These are phyloP conservation scores for Scelioninae gen. 1 DNA, from an alignment of 2,888 invertebrate species.

Conservation along the genomic window DNA sequence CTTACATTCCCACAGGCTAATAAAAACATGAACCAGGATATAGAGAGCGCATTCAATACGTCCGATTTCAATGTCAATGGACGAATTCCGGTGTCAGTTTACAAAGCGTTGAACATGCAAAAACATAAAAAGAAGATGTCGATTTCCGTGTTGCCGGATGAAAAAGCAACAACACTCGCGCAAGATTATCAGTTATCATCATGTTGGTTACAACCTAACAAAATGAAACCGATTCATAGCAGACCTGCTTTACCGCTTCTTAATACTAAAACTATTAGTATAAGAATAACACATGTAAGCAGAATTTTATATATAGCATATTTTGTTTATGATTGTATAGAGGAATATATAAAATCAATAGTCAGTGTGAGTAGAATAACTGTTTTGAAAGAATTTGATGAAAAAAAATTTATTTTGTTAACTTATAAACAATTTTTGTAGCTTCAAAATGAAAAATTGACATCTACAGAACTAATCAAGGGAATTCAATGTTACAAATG, in stretches of 20 bases:
- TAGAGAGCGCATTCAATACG: background rate
- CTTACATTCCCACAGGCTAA: constrained; percentile 78
- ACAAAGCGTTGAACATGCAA: constrained; percentile 89
- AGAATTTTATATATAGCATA: background rate
- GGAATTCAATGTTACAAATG: too few species aligned
- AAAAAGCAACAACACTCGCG: constrained; percentile 66
- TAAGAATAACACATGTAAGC: constrained; percentile 83
- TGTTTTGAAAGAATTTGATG: too few species aligned
- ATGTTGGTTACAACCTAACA: too few species aligned
- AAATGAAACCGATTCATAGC: too few species aligned
- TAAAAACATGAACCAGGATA: background rate
- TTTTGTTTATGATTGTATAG: too few species aligned
- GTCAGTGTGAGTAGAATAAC: too few species aligned
- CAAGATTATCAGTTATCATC: constrained; percentile 2
- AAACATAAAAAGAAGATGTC: constrained; percentile 83
- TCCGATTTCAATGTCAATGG: constrained; percentile 73
- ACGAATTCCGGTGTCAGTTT: constrained; percentile 83
- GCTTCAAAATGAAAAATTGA: too few species aligned
- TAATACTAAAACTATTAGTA: constrained; percentile 85
- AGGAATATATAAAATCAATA: too few species aligned
- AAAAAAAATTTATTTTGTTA: too few species aligned
- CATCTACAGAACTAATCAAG: too few species aligned
- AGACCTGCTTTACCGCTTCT: constrained; percentile 85
- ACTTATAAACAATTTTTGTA: too few species aligned
- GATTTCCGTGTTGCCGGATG: constrained; percentile 85